Percentiles rank a stretch among this genome's conserved stretches.
These are phyloP conservation scores for Drosophila barbarae DNA, from an alignment of 2,888 invertebrate genomes.

Conservation along the genomic window DNA sequence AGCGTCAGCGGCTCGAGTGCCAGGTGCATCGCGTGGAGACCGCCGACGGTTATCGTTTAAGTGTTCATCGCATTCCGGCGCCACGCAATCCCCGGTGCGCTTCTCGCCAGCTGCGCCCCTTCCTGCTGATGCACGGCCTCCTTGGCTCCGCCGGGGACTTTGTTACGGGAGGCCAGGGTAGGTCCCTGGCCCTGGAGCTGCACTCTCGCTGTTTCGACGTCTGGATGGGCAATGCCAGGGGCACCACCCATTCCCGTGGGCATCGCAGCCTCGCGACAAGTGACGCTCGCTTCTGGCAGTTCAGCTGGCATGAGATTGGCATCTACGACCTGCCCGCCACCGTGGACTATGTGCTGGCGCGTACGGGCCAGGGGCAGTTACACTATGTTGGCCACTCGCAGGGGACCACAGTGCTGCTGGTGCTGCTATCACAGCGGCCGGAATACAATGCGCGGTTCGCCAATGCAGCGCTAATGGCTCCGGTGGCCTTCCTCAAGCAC, in stretches of 20 bases:
- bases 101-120: conserved; percentile 41
- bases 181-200: conserved; percentile 66
- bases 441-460: conserved; percentile 71
- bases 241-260: conserved; percentile 74
- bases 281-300: conserved; percentile 74
- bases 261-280: conserved; percentile 64
- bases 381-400: conserved; percentile 78
- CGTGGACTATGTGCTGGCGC: conserved; percentile 70
- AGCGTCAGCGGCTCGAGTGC: conserved; percentile 63
- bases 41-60: conserved; percentile 73
- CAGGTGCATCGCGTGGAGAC: conserved; percentile 73
- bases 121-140: conserved; percentile 76
- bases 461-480: conserved; percentile 70
- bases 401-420: conserved; percentile 75
- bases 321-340: conserved; percentile 73
- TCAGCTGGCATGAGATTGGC: conserved; percentile 78
- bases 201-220: conserved; percentile 76
- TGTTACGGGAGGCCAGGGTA: conserved; percentile 62
- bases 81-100: conserved; percentile 33
- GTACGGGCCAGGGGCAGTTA: conserved; percentile 64
- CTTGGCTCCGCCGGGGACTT: conserved; percentile 77
- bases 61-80: conserved; percentile 74
- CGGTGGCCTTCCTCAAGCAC: conserved; percentile 70
- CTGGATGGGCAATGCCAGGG: conserved; percentile 77
- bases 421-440: conserved; percentile 73